Base-by-base conservation (phyloP, 2,113 vertebrate genomes). In the Sporophila hypoxantha region DNA sequence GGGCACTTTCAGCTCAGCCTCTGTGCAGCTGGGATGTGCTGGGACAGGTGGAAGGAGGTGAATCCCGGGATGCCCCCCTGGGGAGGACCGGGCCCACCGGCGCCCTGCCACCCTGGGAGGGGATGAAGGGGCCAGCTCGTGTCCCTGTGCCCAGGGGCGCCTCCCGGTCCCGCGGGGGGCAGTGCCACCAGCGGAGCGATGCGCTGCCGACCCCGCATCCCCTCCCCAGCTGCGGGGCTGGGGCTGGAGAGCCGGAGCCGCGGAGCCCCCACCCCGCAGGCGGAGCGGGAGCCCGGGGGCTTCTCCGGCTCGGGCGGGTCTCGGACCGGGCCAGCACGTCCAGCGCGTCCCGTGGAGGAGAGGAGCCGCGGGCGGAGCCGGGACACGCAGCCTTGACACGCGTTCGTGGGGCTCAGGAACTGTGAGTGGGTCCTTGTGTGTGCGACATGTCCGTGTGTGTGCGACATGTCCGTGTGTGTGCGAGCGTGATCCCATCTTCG, bases 61-160 rank as follows among this genome's bases (percentile, higher is more conserved):
- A 1, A 3, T 59, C 9, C 12, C 2, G 15, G 29, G n/a, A 10
- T 19, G 21, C 27, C 36, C 34, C 10, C 19, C 8, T 4, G 8
- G 2, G 3, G 3, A 23, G 7, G 1, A 26, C 18, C 8, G 13
- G 6, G 4, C 64, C 6, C 56, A 16, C 17, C 14, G 29, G 41
- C 2, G 4, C 20, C 14, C 55, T 29, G 53, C n/a, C 49, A 15
- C 46, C 21, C 15, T 53, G 22, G 16, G 53, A 46, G 20, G 37
- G 25, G 41, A 9, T 7, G 42, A 26, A 49, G 42, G 50, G 26
- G 36, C 15, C 13, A 7, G 7, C 1, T 36, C 5, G 3, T 16
- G 53, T 62, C 18, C 34, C 59, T 4, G 53, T 60, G 41, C 57
- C 78, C 21, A 7, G 30, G 23, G 49, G 4, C 32, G 69, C 68